A percentile compares a stretch with the other conserved stretches of the same genome.
Conservation (phyloP, 2,113 vertebrate species). For the Eolophus roseicapilla region DNA sequence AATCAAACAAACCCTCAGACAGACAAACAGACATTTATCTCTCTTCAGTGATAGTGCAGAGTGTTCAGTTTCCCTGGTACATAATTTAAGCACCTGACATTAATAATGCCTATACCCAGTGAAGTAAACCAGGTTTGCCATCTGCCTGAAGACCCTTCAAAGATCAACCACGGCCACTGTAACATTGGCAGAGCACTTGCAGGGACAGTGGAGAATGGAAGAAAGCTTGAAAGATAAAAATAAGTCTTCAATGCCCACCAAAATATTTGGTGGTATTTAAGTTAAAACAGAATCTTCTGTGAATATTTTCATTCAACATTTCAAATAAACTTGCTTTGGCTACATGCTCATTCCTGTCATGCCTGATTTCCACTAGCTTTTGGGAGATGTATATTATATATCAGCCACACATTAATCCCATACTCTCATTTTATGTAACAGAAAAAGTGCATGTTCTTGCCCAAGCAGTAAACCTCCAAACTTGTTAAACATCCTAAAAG, state of each 20-base stretch:
- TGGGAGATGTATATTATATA: neutral
- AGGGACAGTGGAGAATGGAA: neutral
- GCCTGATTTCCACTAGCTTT: slow-evolving; percentile 20
- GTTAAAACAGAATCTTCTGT: neutral
- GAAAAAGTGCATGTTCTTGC: neutral
- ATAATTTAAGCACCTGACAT: neutral
- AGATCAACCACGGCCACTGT: neutral
- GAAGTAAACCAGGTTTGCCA: neutral
- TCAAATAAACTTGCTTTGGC: slow-evolving; percentile 31
- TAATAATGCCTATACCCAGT: neutral
- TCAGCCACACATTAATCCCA: neutral
- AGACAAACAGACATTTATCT: neutral
- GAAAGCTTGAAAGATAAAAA: neutral
- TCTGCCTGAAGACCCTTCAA: neutral
- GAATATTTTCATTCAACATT: slow-evolving; percentile 14
- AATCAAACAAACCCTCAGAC: neutral
- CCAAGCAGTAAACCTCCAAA: neutral
- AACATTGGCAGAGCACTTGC: neutral
- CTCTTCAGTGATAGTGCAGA: neutral
- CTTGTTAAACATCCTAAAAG: neutral
- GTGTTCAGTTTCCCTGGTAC: neutral
- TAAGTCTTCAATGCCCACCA: neutral
- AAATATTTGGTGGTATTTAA: neutral
- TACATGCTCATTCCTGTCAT: neutral
- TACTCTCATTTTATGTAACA: neutral